These are phyloP conservation scores for Tetranychus piercei DNA, from an alignment of 2,888 invertebrate species.

Conservation along the genomic window DNA sequence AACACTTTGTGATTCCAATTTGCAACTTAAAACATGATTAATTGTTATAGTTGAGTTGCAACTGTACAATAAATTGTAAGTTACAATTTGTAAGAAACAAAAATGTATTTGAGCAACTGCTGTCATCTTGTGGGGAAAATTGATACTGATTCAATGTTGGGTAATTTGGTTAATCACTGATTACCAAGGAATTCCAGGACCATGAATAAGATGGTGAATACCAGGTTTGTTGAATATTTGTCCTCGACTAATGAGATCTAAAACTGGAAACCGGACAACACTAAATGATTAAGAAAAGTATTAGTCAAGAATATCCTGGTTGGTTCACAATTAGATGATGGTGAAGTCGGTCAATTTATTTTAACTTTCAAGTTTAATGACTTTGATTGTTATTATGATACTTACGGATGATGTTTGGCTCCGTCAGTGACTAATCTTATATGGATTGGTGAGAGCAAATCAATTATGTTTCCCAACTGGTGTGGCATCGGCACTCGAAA, in stretches of 20 bases:
- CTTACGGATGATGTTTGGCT: slow-evolving; percentile 11
- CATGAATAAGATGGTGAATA: slow-evolving; percentile 6
- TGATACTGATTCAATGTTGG: neutral
- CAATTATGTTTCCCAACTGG: slow-evolving; percentile 11
- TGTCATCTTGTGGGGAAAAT: no score
- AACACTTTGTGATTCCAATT: neutral
- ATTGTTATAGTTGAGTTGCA: neutral
- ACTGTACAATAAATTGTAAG: neutral
- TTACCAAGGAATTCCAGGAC: slow-evolving; percentile 9
- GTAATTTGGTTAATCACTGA: neutral
- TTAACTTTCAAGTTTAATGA: neutral
- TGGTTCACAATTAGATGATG: no score
- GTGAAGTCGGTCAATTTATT: neutral
- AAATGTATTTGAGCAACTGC: neutral
- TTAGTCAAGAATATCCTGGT: neutral
- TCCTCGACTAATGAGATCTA: neutral
- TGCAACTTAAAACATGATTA: neutral
- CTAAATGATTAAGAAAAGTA: neutral
- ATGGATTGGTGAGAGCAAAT: slow-evolving; percentile 5
- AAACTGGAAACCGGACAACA: neutral
- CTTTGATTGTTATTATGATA: neutral
- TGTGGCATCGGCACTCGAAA: slow-evolving; percentile 11
- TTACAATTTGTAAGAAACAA: neutral
- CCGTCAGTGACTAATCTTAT: slow-evolving; percentile 10
- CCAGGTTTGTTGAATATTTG: slow-evolving; percentile 7